Evolutionary conservation across 2,113 vertebrate genomes (phyloP), one percentile per base, ranked within the genome.

Genomic region (Neomonachus schauinslandi): DNA sequence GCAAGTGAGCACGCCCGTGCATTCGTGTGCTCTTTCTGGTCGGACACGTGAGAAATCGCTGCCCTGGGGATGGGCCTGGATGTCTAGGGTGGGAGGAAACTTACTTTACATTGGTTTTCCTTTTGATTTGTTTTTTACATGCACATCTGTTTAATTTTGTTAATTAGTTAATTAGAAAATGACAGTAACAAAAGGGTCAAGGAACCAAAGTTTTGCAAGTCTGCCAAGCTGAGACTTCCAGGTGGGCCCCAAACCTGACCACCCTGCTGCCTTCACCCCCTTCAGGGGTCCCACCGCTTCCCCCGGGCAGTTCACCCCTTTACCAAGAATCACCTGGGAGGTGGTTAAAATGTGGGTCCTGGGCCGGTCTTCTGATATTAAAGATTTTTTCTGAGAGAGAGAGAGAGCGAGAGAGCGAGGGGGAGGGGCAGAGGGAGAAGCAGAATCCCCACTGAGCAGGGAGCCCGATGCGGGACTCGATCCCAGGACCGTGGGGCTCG

Each of bases 1-100:
- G 57, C 16, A 0, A 0, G 13, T 5, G 53, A 42, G 31, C 1
- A 1, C 0, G 0, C 19, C n/a, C 6, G 0, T 14, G 19, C 6
- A 2, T 5, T 19, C 13, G 0, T 1, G 0, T 0, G 0, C 19
- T 5, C 7, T 33, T 76, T 57, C 77, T 51, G 39, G 59, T 12
- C 2, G 21, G 71, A 61, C 26, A 3, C n/a, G 3, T 0, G 4
- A 39, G 49, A 69, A 55, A 13, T 16, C 9, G 26, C 51, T 16
- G 18, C 31, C 61, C 71, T 6, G 2, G 8, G 61, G 63, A 7
- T 5, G 42, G 76, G 59, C 42, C 72, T 28, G 42, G 22, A 13
- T 36, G 26, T 51, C 57, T 55, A 46, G 49, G 16, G 2, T 22
- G 28, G 69, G 21, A 86, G 36, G 49, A 24, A 46, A 14, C 31